A percentile compares a stretch with the other conserved stretches of the same genome.
These are phyloP conservation scores for Coenobita brevimanus DNA, from an alignment of 1,140 invertebrate genomes.

Conservation along the genomic window DNA sequence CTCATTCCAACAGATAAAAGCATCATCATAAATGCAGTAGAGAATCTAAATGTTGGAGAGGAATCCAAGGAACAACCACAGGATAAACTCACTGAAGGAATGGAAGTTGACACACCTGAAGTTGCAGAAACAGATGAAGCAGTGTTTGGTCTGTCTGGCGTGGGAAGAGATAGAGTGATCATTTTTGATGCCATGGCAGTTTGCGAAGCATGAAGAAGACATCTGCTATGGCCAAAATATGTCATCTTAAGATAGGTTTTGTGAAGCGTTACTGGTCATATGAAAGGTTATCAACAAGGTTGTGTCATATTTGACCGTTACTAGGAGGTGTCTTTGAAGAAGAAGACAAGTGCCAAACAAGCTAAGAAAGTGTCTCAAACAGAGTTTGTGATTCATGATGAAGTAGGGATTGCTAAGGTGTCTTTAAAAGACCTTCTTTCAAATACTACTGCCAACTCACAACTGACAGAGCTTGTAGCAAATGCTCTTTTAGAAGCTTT, in stretches of 20 bases:
- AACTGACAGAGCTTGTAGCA: too few relatives aligned
- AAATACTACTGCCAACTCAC: too few relatives aligned
- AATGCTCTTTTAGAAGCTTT: too few relatives aligned
- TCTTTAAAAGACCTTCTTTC: too few relatives aligned
- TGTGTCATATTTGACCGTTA: too few relatives aligned
- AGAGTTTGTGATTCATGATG: slow-evolving; percentile 6
- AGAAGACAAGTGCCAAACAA: neutral
- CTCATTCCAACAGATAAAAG: neutral
- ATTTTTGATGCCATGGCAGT: neutral
- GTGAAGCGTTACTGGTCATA: too few relatives aligned
- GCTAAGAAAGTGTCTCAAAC: neutral
- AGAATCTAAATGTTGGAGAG: neutral
- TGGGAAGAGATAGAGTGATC: neutral
- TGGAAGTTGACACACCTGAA: neutral
- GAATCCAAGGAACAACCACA: neutral
- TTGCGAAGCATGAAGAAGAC: slow-evolving; percentile 21
- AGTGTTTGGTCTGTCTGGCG: neutral
- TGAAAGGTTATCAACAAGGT: too few relatives aligned
- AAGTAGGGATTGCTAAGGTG: neutral
- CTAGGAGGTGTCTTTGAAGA: neutral
- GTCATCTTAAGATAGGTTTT: slow-evolving; percentile 12
- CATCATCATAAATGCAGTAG: neutral
- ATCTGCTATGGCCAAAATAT: neutral
- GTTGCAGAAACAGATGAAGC: neutral
- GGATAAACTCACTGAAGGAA: too few relatives aligned